phyloP scores from a whole-genome alignment of 2,797 vertebrate genomes.

The Lagodon rhomboides region DNA sequence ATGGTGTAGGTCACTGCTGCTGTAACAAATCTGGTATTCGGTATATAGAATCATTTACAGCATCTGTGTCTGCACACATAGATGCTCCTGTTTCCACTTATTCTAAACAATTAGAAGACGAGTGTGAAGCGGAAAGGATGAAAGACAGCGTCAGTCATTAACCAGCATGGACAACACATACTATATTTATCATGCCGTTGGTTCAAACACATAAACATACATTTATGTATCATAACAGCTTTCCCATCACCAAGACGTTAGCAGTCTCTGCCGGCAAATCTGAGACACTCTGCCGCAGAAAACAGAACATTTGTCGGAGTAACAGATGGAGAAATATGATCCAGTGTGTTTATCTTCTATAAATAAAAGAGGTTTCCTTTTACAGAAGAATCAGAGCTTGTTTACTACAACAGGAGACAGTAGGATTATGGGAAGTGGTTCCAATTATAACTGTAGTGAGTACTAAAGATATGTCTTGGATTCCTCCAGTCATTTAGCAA shows the following conservation, averaged over 20 bases:
- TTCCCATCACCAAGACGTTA: not conserved
- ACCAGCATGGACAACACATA: not conserved
- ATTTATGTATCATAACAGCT: not conserved
- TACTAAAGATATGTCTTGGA: not conserved
- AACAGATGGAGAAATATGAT: not conserved
- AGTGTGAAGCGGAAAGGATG: not conserved
- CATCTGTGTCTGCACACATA: not conserved
- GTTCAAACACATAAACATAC: slow-evolving; percentile 9
- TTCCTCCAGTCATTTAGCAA: not conserved
- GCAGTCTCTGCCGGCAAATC: not conserved
- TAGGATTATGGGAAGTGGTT: slow-evolving; percentile 2
- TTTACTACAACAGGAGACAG: not conserved
- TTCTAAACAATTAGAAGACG: not conserved
- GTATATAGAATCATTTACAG: not conserved
- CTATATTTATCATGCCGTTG: not conserved
- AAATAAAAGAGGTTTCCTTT: not conserved
- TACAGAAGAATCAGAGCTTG: not conserved
- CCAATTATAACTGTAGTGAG: not conserved
- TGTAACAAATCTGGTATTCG: not conserved
- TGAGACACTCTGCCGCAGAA: not conserved
- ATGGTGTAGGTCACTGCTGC: rapidly evolving
- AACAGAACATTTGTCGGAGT: not conserved
- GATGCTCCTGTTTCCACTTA: not conserved
- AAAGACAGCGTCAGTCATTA: not conserved
- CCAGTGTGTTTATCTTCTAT: not conserved